Base-by-base conservation (phyloP, 2,888 invertebrate species). In the Ophioninae sp. region DNA sequence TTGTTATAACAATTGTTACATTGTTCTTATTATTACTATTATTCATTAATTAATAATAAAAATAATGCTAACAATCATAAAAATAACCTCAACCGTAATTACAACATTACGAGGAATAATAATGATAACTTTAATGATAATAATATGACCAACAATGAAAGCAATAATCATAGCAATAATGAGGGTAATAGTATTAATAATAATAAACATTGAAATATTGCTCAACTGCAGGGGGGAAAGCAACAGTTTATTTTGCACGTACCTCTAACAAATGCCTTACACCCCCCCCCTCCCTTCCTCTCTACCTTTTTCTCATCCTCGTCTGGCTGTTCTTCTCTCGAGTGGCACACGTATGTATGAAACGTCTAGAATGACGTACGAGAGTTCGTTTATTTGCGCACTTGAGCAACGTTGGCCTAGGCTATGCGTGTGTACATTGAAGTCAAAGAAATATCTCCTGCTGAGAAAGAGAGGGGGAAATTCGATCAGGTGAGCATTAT, bases 331-430 rank as follows among this genome's bases (percentile, higher is more conserved):
- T 30, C 30, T 30, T 30, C 30, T 78, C 64, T 21, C 68, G 59
- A 50, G 67, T n/a, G 50, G 68, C 41, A 73, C 73, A 50, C 23
- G 56, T 67, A 65, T 30, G 56, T 44, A 77, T 64, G 80, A 68
- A 83, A 79, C 59, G 72, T 77, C 69, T 21, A 73, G 67, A 83
- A 81, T 81, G 80, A 83, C 80, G 73, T 77, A 81, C 73, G 83
- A 78, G 80, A 64, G 62, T 64, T 23, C 21, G 68, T 73, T 80
- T 77, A 77, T 83, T 80, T 76, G 67, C 68, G 39, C 41, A 68
- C 68, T 77, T 76, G 70, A 65, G 50, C 75, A 59, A 13, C 7
- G 23, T 64, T 79, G 37, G 7, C 7, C 59, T 73, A 30, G 21
- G 37, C 10, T 79, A 65, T 57, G 41, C 37, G 61, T 72, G 39